Evolutionary conservation across 2,797 vertebrate species (phyloP), one percentile per base, ranked within the genome.

Genomic region (Acanthopagrus latus): DNA sequence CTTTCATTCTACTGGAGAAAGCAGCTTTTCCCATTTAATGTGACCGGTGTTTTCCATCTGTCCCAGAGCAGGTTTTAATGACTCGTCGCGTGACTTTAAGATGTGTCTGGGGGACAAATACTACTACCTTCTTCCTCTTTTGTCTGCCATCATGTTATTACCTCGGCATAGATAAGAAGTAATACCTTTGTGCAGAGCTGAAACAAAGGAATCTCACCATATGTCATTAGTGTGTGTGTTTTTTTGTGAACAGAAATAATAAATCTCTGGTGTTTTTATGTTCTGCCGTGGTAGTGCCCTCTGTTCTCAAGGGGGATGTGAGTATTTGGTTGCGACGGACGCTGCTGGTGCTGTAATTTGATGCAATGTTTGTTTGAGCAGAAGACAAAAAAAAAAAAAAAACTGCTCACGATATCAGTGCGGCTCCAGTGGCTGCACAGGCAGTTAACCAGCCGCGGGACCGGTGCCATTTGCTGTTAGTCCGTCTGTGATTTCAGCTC

Each of bases 1-100:
- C 70, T 78, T 81, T 8, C 71, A 76, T 85, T 71, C 79, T 59
- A 59, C 75, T 62, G 57, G 65, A 78, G 38, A 86, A 75, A 58
- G 64, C 67, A 68, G 69, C 69, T 76, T 81, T 44, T 56, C 66
- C 66, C 64, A 70, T 83, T 72, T 80, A 76, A 69, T n/a, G 27
- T 25, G 47, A 33, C 72, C 51, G 55, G 58, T 81, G 60, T 77
- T 78, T 60, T 69, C 46, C 59, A 67, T 71, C 80, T 75, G 64
- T 76, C 74, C 64, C 51, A 54, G 50, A 81, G 74, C 23, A 10
- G 47, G 25, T 25, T 84, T 80, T 84, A 87, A 86, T 81, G 75
- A 78, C 65, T 71, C 57, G 2, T 75, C 60, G 64, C 69, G 48
- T 33, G 64, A 81, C 76, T 72, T 67, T 50, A 62, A 62, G 64